phyloP scores from a whole-genome alignment of 2,113 vertebrate genomes.

The Callocephalon fimbriatum region DNA sequence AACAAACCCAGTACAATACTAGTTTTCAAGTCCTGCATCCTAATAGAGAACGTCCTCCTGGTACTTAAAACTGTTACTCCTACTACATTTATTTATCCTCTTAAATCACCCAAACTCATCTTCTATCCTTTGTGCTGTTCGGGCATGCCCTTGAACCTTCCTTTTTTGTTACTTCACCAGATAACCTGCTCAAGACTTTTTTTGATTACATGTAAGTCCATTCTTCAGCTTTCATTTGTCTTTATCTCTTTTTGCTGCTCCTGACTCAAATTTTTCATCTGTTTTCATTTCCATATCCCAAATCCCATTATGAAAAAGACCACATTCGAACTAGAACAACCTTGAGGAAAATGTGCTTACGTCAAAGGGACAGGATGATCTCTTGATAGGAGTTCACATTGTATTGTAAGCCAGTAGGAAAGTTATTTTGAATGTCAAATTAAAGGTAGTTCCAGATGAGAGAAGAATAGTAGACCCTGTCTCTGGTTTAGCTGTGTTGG shows the following conservation, averaged over 20 bases:
- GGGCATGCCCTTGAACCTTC: neutral
- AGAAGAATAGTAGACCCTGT: neutral
- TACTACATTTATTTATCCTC: neutral
- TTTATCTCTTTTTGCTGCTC: neutral
- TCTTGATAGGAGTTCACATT: neutral
- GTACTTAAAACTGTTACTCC: neutral
- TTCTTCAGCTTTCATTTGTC: neutral
- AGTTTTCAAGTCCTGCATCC: neutral
- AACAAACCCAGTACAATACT: accelerated
- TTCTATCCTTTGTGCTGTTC: neutral
- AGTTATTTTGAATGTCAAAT: neutral
- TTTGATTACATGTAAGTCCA: neutral
- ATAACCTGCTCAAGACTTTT: neutral
- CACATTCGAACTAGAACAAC: neutral
- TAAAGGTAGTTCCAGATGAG: neutral
- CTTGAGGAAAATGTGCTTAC: neutral
- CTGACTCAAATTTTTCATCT: neutral
- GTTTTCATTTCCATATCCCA: neutral
- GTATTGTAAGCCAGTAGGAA: neutral
- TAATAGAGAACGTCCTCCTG: neutral
- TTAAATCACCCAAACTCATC: neutral
- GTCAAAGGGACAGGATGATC: neutral
- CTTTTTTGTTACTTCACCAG: neutral
- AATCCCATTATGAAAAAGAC: neutral
- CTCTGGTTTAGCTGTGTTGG: neutral